A percentile compares a stretch with the other conserved stretches of the same genome.
Evolutionary conservation across 2,797 vertebrate species (phyloP).

Genomic region (Leptodactylus fallax): DNA sequence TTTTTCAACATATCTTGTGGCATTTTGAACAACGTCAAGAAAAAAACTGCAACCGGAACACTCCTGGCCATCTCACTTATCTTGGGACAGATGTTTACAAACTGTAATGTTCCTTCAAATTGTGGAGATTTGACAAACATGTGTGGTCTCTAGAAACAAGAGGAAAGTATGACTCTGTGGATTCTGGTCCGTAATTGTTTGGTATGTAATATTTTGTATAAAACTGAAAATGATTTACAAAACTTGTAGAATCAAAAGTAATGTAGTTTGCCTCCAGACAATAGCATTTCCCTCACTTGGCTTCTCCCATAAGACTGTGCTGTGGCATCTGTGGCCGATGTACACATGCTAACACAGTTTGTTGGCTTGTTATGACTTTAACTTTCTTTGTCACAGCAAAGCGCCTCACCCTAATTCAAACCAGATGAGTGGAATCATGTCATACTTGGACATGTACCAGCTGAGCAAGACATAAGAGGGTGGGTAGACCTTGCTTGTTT

Average conservation of each 20-base stretch:
- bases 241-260: slow-evolving; percentile 1
- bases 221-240: background rate
- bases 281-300: slow-evolving; percentile 12
- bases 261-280: background rate
- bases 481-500: slow-evolving; percentile 88
- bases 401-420: slow-evolving; percentile 87
- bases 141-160: background rate
- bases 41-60: background rate
- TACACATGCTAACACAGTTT: slow-evolving; percentile 76
- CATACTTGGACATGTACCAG: slow-evolving; percentile 92
- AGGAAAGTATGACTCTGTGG: background rate
- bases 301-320: slow-evolving; percentile 41
- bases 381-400: slow-evolving; percentile 78
- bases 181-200: background rate
- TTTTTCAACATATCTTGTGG: background rate
- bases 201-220: background rate
- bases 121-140: background rate
- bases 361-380: slow-evolving; percentile 82
- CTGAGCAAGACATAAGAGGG: slow-evolving; percentile 86
- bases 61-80: background rate
- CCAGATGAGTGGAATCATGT: slow-evolving; percentile 89
- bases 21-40: background rate
- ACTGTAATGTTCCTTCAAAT: background rate
- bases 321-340: slow-evolving; percentile 65
- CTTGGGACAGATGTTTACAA: background rate